Evolutionary conservation across 53 echinoderm and acorn worm species (phyloP).

Genomic region (Stichopus horrens): DNA sequence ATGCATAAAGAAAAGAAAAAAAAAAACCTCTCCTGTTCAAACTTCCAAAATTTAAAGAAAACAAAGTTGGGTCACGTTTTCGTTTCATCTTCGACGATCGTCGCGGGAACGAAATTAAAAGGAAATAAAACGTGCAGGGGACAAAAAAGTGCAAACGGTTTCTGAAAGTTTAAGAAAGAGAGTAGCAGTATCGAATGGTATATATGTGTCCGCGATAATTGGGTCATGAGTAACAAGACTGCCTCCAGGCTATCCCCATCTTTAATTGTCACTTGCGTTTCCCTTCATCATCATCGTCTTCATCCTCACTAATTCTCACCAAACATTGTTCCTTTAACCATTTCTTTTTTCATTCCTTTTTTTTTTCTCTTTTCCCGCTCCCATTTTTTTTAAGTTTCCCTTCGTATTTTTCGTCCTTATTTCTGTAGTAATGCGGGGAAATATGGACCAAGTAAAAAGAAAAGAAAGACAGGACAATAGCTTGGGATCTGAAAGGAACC

Average conservation of each 20-base stretch:
- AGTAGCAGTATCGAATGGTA: not conserved
- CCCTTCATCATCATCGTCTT: not conserved
- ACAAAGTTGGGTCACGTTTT: slow-evolving; percentile 23
- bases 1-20: not conserved
- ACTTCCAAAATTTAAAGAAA: slow-evolving; percentile 5
- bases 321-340: not conserved
- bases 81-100: not conserved
- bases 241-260: slow-evolving; percentile 10
- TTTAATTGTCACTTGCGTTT: not conserved
- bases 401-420: no score
- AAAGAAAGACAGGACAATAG: no score
- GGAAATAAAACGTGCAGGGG: not conserved
- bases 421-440: no score
- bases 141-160: not conserved
- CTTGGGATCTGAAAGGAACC: no score
- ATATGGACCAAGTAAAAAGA: no score
- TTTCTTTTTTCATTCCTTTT: not conserved
- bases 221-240: slow-evolving; percentile 25
- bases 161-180: not conserved
- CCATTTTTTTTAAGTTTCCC: not conserved
- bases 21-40: not conserved
- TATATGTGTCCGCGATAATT: slow-evolving; percentile 13
- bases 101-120: not conserved
- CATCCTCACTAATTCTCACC: slow-evolving; percentile 12
- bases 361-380: not conserved